Conservation (phyloP, 1,140 invertebrate species). For the Dryas iulia region DNA sequence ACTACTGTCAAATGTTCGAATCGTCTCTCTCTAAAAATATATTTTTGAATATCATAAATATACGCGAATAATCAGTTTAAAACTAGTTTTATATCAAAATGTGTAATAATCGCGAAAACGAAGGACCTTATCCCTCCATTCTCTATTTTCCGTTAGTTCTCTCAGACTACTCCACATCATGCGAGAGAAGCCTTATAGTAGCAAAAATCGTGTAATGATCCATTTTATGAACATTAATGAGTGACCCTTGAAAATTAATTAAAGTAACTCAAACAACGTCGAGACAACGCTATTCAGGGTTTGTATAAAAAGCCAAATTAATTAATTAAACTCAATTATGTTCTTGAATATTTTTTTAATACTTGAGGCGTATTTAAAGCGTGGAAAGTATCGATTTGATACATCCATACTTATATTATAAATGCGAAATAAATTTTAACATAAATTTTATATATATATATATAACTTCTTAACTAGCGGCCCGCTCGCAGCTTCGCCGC, state of each 20-base stretch:
- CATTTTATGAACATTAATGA: background rate
- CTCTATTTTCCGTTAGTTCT: no score
- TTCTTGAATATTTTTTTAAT: constrained; percentile 1
- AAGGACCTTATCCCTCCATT: background rate
- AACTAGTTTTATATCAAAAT: no score
- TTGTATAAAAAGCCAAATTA: background rate
- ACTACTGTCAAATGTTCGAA: no score
- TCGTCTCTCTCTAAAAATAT: no score
- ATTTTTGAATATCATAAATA: no score
- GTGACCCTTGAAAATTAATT: background rate
- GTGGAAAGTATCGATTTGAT: background rate
- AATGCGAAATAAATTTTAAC: no score
- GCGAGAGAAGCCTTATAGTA: background rate
- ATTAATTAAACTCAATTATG: background rate
- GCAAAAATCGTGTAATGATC: background rate
- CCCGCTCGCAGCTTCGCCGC: no score
- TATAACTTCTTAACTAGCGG: no score
- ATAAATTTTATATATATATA: no score
- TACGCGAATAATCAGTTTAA: no score
- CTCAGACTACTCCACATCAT: background rate
- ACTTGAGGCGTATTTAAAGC: background rate
- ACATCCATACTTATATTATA: no score
- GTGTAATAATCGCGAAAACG: background rate
- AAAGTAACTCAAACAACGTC: background rate
- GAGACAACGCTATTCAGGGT: background rate